Percentiles rank a stretch among this genome's conserved stretches.
Conservation (phyloP, 2,888 invertebrate species). For the Drosophila longiperda region DNA sequence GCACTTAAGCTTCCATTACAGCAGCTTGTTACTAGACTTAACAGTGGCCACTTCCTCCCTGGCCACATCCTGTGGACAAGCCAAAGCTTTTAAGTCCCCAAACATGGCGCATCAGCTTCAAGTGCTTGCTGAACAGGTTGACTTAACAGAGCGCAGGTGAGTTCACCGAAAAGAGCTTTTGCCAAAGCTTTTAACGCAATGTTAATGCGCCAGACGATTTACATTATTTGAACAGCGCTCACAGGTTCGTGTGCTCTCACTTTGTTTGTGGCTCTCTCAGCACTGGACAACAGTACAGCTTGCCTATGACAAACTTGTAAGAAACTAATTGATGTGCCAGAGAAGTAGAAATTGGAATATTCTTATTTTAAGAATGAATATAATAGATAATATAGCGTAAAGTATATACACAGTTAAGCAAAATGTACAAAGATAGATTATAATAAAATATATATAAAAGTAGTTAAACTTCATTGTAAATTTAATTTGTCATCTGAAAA, state of each 20-base stretch:
- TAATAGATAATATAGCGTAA: not conserved
- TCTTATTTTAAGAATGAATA: not conserved
- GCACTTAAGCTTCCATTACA: slow-evolving; percentile 47
- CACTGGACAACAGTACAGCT: slow-evolving; percentile 45
- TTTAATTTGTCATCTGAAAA: not conserved
- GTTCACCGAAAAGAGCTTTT: slow-evolving; percentile 53
- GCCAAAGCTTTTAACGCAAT: slow-evolving; percentile 67
- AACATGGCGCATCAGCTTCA: slow-evolving; percentile 32
- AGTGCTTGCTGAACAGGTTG: slow-evolving; percentile 31
- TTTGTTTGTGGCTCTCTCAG: not conserved
- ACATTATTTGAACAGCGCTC: slow-evolving; percentile 75
- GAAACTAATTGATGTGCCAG: not conserved
- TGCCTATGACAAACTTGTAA: slow-evolving; percentile 16
- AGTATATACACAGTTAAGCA: not conserved
- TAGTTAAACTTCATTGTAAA: not conserved
- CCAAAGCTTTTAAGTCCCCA: slow-evolving; percentile 70
- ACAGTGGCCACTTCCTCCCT: slow-evolving; percentile 46
- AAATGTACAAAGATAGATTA: not conserved
- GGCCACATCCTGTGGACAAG: slow-evolving; percentile 73
- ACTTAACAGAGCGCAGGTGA: slow-evolving; percentile 62
- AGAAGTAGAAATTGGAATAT: not conserved
- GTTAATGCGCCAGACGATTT: slow-evolving; percentile 63
- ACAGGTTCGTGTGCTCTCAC: slow-evolving; percentile 56
- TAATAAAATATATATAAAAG: not conserved
- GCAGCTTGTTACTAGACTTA: slow-evolving; percentile 58